Base-by-base conservation (phyloP, 2,888 invertebrate genomes). In the Amaurobius ferox region DNA sequence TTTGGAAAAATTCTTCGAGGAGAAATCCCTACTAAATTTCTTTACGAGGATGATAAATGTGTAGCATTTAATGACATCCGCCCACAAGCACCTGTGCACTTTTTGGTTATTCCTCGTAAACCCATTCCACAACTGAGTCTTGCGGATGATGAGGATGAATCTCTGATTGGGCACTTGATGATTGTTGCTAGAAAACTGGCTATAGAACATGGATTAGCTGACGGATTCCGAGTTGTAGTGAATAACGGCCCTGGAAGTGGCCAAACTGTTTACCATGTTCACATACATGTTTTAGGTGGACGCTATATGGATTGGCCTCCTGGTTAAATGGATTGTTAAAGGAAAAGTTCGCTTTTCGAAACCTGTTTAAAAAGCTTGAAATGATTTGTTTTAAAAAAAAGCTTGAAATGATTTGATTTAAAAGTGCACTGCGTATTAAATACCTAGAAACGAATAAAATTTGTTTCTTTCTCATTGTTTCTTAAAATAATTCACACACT, bases 231-330 rank as follows among this genome's bases (percentile, higher is more conserved):
- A 19, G 44, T 78, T 73, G 91, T 92, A 11, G 90, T 93, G 48
- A 93, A 93, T 89, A 91, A 93, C 88, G 93, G 93, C 1, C 89
- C 89, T 26, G 89, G 93, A 80, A 93, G 93, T 5, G 90, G 91
- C 16, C 93, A 93, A 89, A 91, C 91, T 16, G 93, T 93, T 29
- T 92, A 91, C 89, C 93, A 93, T 89, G 89, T 93, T 11, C 93
- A 93, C 89, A 79, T 93, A 5, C 93, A 93, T 89, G 91, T 93
- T 32, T 89, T 93, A 78, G 93, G 93, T 35, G 92, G 92, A 16
- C 90, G 92, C 66, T 93, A 93, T 89, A 89, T 93, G 89, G 89
- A 88, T 6, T 93, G 93, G 93, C 93, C 93, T n/a, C 93, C 93
- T 64, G 91, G 92, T 71, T 92, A 89, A 90, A 77, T n/a, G n/a